Conservation (phyloP, 1,140 invertebrate species). For the Hyphantria cunea region DNA sequence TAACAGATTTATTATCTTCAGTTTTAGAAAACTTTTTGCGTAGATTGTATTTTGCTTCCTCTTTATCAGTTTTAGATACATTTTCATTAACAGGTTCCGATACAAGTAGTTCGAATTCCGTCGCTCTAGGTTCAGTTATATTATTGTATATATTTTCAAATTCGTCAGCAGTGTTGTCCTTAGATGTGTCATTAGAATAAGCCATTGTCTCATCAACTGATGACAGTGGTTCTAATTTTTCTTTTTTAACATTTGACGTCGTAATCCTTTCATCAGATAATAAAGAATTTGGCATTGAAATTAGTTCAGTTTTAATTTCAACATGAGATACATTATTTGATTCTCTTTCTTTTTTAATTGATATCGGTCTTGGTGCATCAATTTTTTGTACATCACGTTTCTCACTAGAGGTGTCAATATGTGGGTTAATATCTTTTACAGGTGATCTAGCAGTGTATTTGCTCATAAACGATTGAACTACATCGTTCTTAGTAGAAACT, state of each 20-base stretch:
- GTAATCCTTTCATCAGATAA: neutral
- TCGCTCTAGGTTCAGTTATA: slow-evolving; percentile 48
- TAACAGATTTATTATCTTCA: slow-evolving; percentile 18
- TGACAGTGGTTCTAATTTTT: slow-evolving; percentile 31
- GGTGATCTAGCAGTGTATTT: neutral
- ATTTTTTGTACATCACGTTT: neutral
- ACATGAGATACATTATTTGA: neutral
- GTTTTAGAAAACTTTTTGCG: slow-evolving; percentile 42
- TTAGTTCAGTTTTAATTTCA: neutral
- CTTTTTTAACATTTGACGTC: slow-evolving; percentile 4
- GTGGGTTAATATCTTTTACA: neutral
- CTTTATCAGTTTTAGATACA: slow-evolving; percentile 25
- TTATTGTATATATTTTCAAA: slow-evolving; percentile 71
- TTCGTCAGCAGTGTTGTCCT: slow-evolving; percentile 59
- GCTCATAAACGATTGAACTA: neutral
- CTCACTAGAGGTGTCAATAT: neutral
- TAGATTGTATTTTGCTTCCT: slow-evolving; percentile 57
- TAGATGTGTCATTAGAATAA: slow-evolving; percentile 1
- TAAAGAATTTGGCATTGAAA: neutral
- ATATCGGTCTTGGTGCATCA: neutral
- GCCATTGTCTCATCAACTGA: slow-evolving; percentile 23
- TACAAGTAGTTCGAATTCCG: slow-evolving; percentile 63
- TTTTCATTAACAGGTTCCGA: slow-evolving; percentile 38
- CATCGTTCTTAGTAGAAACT: neutral
- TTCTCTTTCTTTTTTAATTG: neutral